Conservation (phyloP, 2,888 invertebrate species). For the Drepanosiphum platanoidis region DNA sequence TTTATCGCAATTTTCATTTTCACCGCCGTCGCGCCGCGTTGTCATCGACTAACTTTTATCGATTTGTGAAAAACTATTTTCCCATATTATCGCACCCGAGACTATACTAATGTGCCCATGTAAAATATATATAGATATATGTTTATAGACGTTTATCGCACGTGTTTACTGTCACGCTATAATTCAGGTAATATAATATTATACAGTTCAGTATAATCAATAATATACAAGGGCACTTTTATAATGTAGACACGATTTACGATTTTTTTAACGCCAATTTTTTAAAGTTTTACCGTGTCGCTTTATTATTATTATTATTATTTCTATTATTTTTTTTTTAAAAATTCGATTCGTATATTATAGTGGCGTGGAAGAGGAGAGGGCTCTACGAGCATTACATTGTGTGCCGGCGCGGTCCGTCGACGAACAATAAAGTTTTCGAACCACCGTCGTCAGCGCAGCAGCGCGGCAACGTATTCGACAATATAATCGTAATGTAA, state of each 20-base stretch:
- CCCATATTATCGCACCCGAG: not conserved
- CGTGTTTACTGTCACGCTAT: not conserved
- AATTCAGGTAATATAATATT: not conserved
- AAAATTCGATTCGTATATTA: not conserved
- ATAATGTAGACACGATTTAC: not conserved
- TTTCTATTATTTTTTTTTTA: constrained; percentile 1
- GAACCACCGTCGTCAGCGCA: not conserved
- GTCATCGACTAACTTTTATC: not conserved
- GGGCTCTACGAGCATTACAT: not conserved
- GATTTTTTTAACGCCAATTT: not conserved
- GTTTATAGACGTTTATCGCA: no score
- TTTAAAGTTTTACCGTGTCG: not conserved
- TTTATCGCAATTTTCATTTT: not conserved
- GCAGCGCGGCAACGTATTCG: not conserved
- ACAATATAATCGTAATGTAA: not conserved
- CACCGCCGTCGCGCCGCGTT: not conserved
- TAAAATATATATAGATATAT: no score
- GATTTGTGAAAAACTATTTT: not conserved
- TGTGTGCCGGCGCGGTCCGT: not conserved
- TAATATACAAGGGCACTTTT: no score
- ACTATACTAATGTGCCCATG: no score
- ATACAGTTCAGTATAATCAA: no score
- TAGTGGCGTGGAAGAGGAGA: not conserved
- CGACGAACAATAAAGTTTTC: constrained; percentile 17
- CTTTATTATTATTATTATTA: no score